These are phyloP conservation scores for Tipula vernalis DNA, from an alignment of 2,888 invertebrate genomes.

Conservation along the genomic window DNA sequence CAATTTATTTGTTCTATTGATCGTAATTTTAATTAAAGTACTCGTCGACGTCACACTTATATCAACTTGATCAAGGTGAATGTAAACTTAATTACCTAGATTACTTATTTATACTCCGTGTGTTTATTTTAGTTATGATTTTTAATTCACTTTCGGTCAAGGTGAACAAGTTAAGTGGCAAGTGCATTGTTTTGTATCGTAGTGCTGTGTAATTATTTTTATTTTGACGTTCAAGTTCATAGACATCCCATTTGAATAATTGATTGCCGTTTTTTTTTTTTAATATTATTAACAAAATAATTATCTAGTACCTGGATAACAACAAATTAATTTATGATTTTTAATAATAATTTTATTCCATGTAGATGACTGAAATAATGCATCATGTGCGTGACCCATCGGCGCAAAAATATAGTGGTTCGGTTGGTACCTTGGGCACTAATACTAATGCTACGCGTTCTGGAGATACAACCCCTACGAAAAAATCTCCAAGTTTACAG, in stretches of 20 bases:
- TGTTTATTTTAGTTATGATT: neutral
- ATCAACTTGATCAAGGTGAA: neutral
- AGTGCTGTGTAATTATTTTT: neutral
- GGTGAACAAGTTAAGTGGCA: neutral
- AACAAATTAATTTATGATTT: neutral
- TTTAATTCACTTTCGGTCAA: neutral
- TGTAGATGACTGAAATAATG: conserved; percentile 7
- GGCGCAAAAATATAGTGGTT: neutral
- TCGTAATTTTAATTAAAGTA: neutral
- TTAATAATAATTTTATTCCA: neutral
- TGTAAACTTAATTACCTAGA: neutral
- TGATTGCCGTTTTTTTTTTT: neutral
- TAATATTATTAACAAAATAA: neutral
- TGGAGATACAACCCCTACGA: neutral
- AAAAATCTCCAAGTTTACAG: neutral
- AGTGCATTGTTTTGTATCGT: neutral
- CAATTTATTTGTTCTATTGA: neutral
- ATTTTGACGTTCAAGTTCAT: neutral
- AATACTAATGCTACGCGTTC: neutral
- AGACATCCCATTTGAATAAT: neutral
- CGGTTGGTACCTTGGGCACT: neutral
- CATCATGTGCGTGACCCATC: neutral
- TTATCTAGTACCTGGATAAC: neutral
- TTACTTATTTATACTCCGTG: neutral
- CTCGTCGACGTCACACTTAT: neutral